Percentiles rank a stretch among this genome's conserved stretches.
Conservation (phyloP, 2,113 vertebrate species). For the Cacatua alba region DNA sequence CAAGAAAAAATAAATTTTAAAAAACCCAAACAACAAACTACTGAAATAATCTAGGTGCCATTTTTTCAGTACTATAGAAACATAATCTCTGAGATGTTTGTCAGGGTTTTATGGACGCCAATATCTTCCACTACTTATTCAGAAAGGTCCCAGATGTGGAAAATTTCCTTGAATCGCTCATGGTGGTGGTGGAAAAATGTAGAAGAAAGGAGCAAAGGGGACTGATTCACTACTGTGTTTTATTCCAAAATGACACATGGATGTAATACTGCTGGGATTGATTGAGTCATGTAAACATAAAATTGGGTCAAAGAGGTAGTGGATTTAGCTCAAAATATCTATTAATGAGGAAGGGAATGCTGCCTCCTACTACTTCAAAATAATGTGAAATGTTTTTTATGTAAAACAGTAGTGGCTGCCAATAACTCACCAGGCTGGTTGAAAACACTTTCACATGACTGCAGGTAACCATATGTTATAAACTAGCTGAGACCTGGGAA, state of each 20-base stretch:
- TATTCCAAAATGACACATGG: not conserved
- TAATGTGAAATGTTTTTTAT: not conserved
- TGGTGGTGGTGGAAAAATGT: not conserved
- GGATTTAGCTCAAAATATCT: not conserved
- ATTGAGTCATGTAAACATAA: not conserved
- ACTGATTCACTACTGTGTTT: not conserved
- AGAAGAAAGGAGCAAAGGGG: not conserved
- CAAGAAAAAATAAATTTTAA: not conserved
- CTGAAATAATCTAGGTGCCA: not conserved
- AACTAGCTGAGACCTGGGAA: slow-evolving; percentile 50
- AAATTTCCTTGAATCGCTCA: not conserved
- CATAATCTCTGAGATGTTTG: not conserved
- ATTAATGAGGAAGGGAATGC: not conserved
- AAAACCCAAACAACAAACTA: not conserved
- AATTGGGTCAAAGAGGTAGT: not conserved
- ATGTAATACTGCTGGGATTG: not conserved
- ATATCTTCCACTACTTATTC: not conserved
- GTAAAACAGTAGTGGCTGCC: slow-evolving; percentile 13
- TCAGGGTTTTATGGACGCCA: not conserved
- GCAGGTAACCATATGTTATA: slow-evolving; percentile 19
- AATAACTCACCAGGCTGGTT: slow-evolving; percentile 14
- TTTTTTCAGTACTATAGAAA: not conserved
- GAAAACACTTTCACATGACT: slow-evolving; percentile 63
- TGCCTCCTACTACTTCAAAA: slow-evolving; percentile 11
- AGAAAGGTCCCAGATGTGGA: slow-evolving; percentile 4